Evolutionary conservation across 2,113 vertebrate species (phyloP), one percentile per base, ranked within the genome.

Genomic region (Holacanthus passer): DNA sequence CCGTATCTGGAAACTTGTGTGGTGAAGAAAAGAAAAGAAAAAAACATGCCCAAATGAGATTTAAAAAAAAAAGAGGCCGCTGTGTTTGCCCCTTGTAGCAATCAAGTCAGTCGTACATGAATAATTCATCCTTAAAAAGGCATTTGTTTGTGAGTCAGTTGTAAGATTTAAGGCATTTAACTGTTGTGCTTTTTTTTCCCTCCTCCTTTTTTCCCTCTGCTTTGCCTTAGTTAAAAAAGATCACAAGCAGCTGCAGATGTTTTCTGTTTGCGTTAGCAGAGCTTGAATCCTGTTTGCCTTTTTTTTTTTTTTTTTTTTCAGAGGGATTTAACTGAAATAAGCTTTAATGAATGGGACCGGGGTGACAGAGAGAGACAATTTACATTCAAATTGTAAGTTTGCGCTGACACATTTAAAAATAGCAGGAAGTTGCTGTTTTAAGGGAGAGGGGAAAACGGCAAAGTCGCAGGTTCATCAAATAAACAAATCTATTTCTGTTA

Each of bases 111-210:
- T 39, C 7, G 11, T n/a, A 79, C 79, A 90, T 89, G 83, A 93
- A 93, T 93, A 91, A 93, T 92, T 88, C 59, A 83, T 78, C 48
- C 20, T 11, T 72, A 55, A 89, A 81, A 47, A 83, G 73, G 35
- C 70, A 77, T 87, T 83, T 90, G 78, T 92, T 91, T 82, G 72
- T 19, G 10, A 89, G 59, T 77, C 45, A 67, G 52, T 81, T 74
- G 43, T 70, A 43, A 55, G 74, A 81, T 87, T 91, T 87, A 86
- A 80, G 74, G 62, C 66, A 53, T 78, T 86, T 84, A 85, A 74
- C 50, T 39, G 62, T 52, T 60, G 17, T 65, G 31, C 43, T 72
- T 29, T 41, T 64, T 72, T 9, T 66, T n/a, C n/a, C n/a, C n/a
- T n/a, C n/a, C 4, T 37, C 13, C 9, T 31, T 19, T 27, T 19